phyloP scores from a whole-genome alignment of 2,888 invertebrate species.

The Abrostola triplasia region DNA sequence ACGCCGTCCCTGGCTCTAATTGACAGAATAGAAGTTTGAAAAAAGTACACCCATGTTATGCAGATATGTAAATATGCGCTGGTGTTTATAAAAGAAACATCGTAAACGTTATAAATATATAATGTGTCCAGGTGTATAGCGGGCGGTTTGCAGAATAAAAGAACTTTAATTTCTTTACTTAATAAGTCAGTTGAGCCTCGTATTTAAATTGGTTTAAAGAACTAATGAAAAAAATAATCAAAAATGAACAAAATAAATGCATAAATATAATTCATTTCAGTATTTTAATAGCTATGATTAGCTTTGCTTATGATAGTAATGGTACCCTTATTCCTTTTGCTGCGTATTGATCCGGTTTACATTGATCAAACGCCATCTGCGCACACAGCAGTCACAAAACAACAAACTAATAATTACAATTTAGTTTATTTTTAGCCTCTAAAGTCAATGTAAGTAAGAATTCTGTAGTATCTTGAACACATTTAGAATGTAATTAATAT shows the following conservation, averaged over 20 bases:
- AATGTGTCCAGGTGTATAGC: background rate
- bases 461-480: background rate
- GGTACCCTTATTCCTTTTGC: background rate
- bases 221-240: too few relatives aligned
- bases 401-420: background rate
- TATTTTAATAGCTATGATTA: background rate
- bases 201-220: too few relatives aligned
- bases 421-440: background rate
- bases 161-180: background rate
- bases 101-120: background rate
- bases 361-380: constrained; percentile 1
- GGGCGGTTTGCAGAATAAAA: background rate
- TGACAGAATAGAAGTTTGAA: constrained; percentile 47
- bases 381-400: background rate
- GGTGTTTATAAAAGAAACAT: background rate
- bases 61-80: background rate
- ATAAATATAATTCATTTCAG: background rate
- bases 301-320: background rate
- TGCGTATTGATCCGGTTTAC: constrained; percentile 2
- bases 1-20: constrained; percentile 71
- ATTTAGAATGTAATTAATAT: background rate
- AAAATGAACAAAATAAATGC: too few relatives aligned
- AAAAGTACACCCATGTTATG: constrained; percentile 15
- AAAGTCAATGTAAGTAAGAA: background rate
- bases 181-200: too few relatives aligned